Base-by-base conservation (phyloP, 2,888 invertebrate species). In the Notodonta ziczac region DNA sequence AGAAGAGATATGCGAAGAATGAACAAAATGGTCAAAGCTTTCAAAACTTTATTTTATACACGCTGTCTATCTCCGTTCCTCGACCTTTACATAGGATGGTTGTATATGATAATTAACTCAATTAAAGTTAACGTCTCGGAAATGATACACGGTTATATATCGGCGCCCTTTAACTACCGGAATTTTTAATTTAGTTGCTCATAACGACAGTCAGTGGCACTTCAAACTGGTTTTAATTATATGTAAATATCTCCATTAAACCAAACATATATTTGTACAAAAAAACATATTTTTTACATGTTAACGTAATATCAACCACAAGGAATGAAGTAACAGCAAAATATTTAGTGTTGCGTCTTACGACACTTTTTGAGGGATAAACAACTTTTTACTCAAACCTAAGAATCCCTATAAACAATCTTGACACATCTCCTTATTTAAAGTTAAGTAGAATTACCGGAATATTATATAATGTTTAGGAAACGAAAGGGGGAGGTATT, bases 61-160 rank as follows among this genome's bases (percentile, higher is more conserved):
- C 42, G 12, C 42, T 2, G 14, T 16, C 32, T 32, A 24, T 52
- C 52, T 52, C 13, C 10, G 39, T 35, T 54, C 39, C 4, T 39
- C 4, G 54, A 39, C 54, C 39, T 52, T 5, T 32, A 3, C 5
- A 16, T 24, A 24, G 24, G 13, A n/a, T 39, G 39, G 14, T 54
- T n/a, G n/a, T 54, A 12, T 54, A 54, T 39, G 73, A 74, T 77
- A 82, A 84, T 82, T 69, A 77, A 64, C 64, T 69, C 70, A 77
- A 85, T 89, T 85, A 89, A 87, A 88, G 83, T 86, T 85, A 84
- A 88, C 82, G 87, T 85, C 73, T 82, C 78, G 81, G 79, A 89
- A 86, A 88, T 87, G 81, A 82, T 83, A 84, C 81, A 81, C 83
- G 78, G 78, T 79, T 80, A 78, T 8, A 75, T 78, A 85, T 83